Evolutionary conservation across 2,797 vertebrate species (phyloP), one percentile per base, ranked within the genome.

Genomic region (Gobionotothen gibberifrons): DNA sequence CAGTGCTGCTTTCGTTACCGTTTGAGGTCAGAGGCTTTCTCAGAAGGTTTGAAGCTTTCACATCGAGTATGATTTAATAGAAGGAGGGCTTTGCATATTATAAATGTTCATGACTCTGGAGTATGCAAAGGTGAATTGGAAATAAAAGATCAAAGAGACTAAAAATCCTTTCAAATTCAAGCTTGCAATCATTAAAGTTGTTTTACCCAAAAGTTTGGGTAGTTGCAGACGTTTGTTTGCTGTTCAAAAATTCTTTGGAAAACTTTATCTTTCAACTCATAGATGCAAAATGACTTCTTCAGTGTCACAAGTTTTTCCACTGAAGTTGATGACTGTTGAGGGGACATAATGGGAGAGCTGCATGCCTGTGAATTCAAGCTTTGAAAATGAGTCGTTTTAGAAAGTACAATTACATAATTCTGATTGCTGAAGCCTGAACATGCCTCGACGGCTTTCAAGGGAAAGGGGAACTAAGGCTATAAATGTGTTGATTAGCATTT

Each of bases 81-180:
- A 36, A 83, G 74, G 78, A 69, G 55, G 36, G 78, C 82, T 90
- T 89, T 89, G 89, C 90, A 92, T 90, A 83, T 85, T 86, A 85
- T 92, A 88, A 89, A 90, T 85, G 83, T 88, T 91, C 88, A 87
- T 89, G 86, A 90, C 89, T 93, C 85, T 81, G 74, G 87, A 89
- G 89, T 85, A 63, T 82, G 81, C 72, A 84, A 86, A 90, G 88
- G 87, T 92, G 89, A 91, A 85, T 69, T 79, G 81, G 77, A 90
- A 91, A 89, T 80, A 90, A 89, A 87, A 91, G 87, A 93, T 93
- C 90, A 93, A 93, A 93, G 85, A 68, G 42, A 61, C 60, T 32
- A 75, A 82, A 83, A 83, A 85, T 78, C 65, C 78, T 84, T 90
- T 90, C 75, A 89, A 89, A 90, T 80, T 79, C 81, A 76, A 81